These are phyloP conservation scores for Lysandra bellargus DNA, from an alignment of 2,888 invertebrate species.

Conservation along the genomic window DNA sequence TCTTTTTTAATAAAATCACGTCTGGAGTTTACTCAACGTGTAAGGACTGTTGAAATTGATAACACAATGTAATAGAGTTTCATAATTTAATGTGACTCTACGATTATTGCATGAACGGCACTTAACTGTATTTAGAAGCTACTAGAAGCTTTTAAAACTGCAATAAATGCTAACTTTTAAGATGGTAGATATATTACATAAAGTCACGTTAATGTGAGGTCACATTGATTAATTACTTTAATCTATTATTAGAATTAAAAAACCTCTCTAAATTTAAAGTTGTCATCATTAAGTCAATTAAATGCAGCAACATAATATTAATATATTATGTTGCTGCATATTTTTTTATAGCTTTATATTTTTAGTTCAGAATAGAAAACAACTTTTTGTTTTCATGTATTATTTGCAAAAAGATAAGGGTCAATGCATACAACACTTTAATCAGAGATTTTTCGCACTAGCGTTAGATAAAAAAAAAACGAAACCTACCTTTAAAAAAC, in stretches of 20 bases:
- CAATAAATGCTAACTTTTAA: neutral
- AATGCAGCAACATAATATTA: no score
- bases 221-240: no score
- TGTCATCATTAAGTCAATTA: no score
- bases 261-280: no score
- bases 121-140: neutral
- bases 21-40: neutral
- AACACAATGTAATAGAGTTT: neutral
- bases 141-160: neutral
- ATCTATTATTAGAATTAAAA: no score
- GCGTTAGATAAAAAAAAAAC: neutral
- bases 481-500: conserved; percentile 18
- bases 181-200: no score
- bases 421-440: neutral
- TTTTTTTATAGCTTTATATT: no score
- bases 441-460: neutral
- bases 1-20: neutral
- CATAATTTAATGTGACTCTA: neutral
- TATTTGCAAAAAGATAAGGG: neutral
- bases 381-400: neutral
- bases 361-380: no score
- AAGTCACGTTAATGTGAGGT: no score
- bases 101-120: neutral
- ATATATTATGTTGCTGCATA: no score
- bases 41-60: neutral